Evolutionary conservation across 2,797 vertebrate genomes (phyloP).

Genomic region (Catostomus latipinnis): DNA sequence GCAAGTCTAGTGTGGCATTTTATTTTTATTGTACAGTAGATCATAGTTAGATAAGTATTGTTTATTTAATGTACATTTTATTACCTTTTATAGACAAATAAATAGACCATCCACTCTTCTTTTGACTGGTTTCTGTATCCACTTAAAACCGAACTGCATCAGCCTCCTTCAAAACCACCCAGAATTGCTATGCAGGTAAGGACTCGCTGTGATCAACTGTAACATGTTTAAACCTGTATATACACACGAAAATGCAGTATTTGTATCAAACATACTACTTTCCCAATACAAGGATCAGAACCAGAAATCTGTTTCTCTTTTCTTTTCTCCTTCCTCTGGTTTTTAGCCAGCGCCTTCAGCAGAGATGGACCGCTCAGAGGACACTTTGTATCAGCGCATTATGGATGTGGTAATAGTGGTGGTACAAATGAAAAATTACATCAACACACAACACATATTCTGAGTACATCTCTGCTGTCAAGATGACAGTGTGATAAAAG

Average conservation of each 20-base stretch:
- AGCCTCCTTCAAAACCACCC: conserved; percentile 88
- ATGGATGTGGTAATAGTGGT: conserved; percentile 93
- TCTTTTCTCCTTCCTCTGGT: not conserved
- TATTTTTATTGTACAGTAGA: too few relatives aligned
- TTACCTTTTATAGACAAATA: too few relatives aligned
- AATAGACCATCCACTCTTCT: too few relatives aligned
- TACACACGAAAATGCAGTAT: not conserved
- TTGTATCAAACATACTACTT: not conserved
- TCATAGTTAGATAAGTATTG: too few relatives aligned
- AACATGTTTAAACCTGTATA: too few relatives aligned
- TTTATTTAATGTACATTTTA: too few relatives aligned
- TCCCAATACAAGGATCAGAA: not conserved
- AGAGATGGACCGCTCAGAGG: conserved; percentile 91
- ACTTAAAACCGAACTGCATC: conserved; percentile 64
- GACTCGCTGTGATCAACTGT: not conserved
- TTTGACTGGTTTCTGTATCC: conserved; percentile 7
- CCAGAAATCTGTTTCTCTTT: not conserved
- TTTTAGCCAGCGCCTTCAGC: conserved; percentile 85
- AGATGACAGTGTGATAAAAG: conserved; percentile 74
- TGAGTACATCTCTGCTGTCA: conserved; percentile 85
- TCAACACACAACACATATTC: conserved; percentile 81
- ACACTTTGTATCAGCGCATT: conserved; percentile 87
- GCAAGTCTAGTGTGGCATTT: not conserved
- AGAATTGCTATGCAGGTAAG: conserved; percentile 86
- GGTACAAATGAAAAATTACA: conserved; percentile 91